phyloP scores from a whole-genome alignment of 1,140 invertebrate species.

The Charaxes varanes region DNA sequence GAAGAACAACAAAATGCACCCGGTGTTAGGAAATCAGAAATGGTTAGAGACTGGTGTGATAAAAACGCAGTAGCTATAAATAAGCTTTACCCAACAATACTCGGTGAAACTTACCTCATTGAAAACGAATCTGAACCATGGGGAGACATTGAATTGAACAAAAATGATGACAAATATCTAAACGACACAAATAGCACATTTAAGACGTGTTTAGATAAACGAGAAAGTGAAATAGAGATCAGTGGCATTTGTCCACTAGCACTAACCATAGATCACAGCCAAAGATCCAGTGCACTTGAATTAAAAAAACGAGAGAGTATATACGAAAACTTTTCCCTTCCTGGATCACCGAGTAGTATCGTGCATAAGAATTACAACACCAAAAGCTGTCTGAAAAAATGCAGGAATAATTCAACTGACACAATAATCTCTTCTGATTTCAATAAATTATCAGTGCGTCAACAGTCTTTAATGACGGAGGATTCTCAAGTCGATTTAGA shows the following conservation, averaged over 20 bases:
- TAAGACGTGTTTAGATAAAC: constrained; percentile 47
- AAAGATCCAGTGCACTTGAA: constrained; percentile 11
- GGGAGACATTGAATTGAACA: constrained; percentile 25
- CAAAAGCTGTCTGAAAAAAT: constrained; percentile 48
- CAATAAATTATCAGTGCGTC: constrained; percentile 22
- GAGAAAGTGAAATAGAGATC: constrained; percentile 41
- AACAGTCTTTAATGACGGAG: constrained; percentile 29
- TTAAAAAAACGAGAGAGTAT: constrained; percentile 37
- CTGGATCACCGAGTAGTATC: constrained; percentile 53
- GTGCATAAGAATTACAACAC: constrained; percentile 59
- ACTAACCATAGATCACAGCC: constrained; percentile 35
- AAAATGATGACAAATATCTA: constrained; percentile 25
- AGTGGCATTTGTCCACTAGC: constrained; percentile 54
- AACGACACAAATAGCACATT: constrained; percentile 33
- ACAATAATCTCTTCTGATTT: constrained; percentile 16
- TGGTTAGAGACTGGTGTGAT: constrained; percentile 64
- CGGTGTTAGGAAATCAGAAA: constrained; percentile 47
- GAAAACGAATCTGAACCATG: constrained; percentile 41
- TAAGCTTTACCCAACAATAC: constrained; percentile 61
- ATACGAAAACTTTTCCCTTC: constrained; percentile 59
- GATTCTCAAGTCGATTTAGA: constrained; percentile 41
- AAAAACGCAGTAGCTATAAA: constrained; percentile 54
- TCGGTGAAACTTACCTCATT: constrained; percentile 41
- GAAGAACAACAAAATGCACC: constrained; percentile 26
- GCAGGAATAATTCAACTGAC: constrained; percentile 12